Evolutionary conservation across 1,140 invertebrate species (phyloP).

Genomic region (Platorchestia sp.): DNA sequence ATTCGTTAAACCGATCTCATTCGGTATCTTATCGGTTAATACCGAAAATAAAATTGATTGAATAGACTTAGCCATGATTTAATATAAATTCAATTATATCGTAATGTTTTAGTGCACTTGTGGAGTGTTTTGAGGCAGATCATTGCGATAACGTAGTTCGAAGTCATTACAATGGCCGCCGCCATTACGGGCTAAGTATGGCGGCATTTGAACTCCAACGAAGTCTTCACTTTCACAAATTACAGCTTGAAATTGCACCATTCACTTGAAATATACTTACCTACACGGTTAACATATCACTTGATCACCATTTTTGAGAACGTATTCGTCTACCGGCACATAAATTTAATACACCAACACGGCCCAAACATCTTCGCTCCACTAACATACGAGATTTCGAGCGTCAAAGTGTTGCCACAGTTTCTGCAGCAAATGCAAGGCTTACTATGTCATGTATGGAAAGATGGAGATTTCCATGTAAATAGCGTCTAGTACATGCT

Average conservation of each 20-base stretch:
- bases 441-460: background rate
- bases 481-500: too few relatives aligned
- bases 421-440: background rate
- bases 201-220: background rate
- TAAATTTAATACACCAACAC: background rate
- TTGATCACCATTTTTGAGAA: background rate
- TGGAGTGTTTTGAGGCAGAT: background rate
- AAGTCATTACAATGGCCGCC: background rate
- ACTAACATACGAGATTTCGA: background rate
- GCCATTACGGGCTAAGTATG: background rate
- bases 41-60: too few relatives aligned
- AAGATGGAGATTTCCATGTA: too few relatives aligned
- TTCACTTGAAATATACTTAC: constrained; percentile 43
- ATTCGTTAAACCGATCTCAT: background rate
- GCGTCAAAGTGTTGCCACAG: constrained; percentile 37
- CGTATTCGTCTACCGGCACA: background rate
- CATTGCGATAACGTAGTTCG: background rate
- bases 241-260: background rate
- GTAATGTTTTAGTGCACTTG: background rate
- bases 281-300: background rate
- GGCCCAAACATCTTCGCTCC: background rate
- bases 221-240: constrained; percentile 10
- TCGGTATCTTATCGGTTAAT: too few relatives aligned
- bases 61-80: too few relatives aligned
- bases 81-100: background rate